Conservation (phyloP, 2,888 invertebrate genomes). For the Dinocampus coccinellae region DNA sequence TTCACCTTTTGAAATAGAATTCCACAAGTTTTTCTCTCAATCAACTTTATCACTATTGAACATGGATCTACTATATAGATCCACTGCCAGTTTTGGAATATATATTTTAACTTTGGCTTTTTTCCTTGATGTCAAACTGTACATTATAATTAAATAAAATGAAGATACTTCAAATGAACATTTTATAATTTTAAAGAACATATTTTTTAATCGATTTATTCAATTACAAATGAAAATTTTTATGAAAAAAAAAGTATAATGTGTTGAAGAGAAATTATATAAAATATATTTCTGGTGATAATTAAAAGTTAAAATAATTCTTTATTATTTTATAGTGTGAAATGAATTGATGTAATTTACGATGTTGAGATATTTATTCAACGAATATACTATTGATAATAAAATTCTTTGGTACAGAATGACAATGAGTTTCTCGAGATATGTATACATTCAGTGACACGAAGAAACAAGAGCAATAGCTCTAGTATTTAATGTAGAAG, state of each 20-base stretch:
- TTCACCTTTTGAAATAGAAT: conserved; percentile 8
- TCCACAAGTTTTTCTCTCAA: conserved; percentile 6
- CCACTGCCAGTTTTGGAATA: neutral
- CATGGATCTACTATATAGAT: neutral
- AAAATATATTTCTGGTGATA: neutral
- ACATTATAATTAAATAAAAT: conserved; percentile 14
- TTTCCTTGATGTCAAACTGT: neutral
- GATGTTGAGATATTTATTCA: neutral
- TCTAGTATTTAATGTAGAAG: neutral
- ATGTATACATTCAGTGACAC: neutral
- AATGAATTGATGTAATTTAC: neutral
- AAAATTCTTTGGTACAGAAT: neutral
- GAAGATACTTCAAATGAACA: neutral
- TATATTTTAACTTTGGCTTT: neutral
- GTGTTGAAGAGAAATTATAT: neutral
- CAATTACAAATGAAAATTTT: neutral
- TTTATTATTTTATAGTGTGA: neutral
- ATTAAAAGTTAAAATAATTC: neutral
- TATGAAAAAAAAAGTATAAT: neutral
- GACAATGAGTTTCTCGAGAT: neutral
- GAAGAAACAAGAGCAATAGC: neutral
- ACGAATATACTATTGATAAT: neutral
- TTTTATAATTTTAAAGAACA: neutral
- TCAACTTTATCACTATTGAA: conserved; percentile 24
- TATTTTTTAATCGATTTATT: neutral